Base-by-base conservation (phyloP, 2,113 vertebrate species). In the Neolamprologus hecqui region DNA sequence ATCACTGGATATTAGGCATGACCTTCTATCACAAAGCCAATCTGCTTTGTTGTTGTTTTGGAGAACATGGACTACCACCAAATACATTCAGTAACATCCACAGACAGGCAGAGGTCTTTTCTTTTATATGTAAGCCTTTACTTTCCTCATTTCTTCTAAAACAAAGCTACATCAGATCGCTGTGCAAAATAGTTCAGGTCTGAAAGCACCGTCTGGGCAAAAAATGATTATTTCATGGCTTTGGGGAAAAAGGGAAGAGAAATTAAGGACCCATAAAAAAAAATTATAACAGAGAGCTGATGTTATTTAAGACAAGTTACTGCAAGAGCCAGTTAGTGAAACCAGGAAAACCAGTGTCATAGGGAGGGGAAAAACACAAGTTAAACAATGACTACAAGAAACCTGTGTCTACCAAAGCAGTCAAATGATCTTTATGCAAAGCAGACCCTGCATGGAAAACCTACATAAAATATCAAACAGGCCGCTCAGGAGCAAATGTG, bases 171-270 rank as follows among this genome's bases (percentile, higher is more conserved):
- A 79, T 75, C 35, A 84, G 54, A 87, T 90, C 85, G 57, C 63
- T 54, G 63, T 60, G 79, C 33, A 87, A 81, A 93, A 81, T 47
- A 88, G 70, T 86, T 91, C 11, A 65, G 1, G 10, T 49, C 26
- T 49, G 70, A 75, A 75, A 75, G 0, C 70, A 47, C 6, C 10
- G 4, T 47, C 23, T 0, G 17, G 73, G 26, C 26, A 51, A 77
- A 77, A 73, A 9, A 40, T 73, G 0, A 13, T 77, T 77, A n/a
- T 33, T 77, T 77, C 45, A 9, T 77, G 45, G 11, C 10, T 77
- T 49, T 3, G 70, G 15, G 4, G 26, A 0, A 3, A 12, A 8
- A 8, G 4, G 26, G 15, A 31, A 51, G 2, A 49, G 42, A 28
- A 12, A 45, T 49, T 49, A 28, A 13, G 2, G 26, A 51, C 10